Percentiles rank a stretch among this genome's conserved stretches.
Conservation (phyloP, 2,888 invertebrate species). For the Agrochola lychnidis region DNA sequence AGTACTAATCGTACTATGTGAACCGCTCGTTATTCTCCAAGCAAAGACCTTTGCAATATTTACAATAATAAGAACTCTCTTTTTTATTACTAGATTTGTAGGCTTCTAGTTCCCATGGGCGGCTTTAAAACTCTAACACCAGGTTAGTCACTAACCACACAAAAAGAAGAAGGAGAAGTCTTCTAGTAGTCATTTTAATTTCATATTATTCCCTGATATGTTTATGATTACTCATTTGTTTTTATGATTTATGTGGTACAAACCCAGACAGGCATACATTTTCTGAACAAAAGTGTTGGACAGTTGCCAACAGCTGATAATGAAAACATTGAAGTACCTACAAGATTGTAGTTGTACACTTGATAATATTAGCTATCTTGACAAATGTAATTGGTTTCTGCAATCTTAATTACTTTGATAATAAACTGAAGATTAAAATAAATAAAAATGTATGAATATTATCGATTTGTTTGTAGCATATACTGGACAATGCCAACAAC, state of each 20-base stretch:
- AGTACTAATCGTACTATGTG: neutral
- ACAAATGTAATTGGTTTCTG: slow-evolving; percentile 9
- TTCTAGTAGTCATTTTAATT: neutral
- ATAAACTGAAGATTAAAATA: neutral
- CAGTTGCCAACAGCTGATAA: slow-evolving; percentile 1
- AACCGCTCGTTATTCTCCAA: neutral
- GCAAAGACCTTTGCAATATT: neutral
- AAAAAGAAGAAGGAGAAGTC: no score
- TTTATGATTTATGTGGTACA: neutral
- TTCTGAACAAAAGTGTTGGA: neutral
- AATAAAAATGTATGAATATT: neutral
- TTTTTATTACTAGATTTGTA: neutral
- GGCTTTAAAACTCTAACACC: no score
- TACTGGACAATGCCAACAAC: no score
- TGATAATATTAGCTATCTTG: neutral
- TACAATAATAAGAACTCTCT: neutral
- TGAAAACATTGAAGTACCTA: neutral
- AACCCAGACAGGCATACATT: neutral
- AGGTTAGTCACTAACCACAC: no score
- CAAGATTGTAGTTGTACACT: slow-evolving; percentile 5
- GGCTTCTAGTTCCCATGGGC: neutral
- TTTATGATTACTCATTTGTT: slow-evolving; percentile 1
- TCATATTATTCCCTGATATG: neutral
- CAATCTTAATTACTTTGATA: slow-evolving; percentile 17
- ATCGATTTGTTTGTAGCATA: neutral